phyloP scores from a whole-genome alignment of 2,113 vertebrate genomes.

The Mirounga angustirostris region DNA sequence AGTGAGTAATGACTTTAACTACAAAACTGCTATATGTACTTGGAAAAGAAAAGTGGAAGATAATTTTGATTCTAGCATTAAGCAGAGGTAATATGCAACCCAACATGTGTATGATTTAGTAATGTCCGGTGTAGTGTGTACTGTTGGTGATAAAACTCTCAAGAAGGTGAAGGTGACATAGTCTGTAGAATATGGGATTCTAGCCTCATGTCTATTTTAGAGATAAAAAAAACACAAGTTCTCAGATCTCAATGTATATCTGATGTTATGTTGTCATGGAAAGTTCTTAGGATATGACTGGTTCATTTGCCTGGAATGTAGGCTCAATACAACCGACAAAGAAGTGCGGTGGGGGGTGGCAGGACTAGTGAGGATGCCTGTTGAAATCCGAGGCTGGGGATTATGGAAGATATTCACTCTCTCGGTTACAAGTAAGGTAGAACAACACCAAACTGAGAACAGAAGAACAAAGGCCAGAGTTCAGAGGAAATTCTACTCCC shows the following conservation, averaged over 20 bases:
- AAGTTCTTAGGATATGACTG: not conserved
- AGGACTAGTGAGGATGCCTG: not conserved
- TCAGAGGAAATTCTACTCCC: not conserved
- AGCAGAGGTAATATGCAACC: not conserved
- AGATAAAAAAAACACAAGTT: not conserved
- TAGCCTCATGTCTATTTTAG: not conserved
- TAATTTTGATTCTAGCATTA: not conserved
- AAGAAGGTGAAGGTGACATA: not conserved
- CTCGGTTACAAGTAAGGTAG: not conserved
- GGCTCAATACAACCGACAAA: not conserved
- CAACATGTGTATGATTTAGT: not conserved
- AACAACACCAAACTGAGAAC: not conserved
- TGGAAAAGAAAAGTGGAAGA: not conserved
- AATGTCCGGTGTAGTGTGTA: not conserved
- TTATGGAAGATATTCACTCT: not conserved
- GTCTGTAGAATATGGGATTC: not conserved
- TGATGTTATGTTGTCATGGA: not conserved
- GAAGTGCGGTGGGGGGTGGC: not conserved
- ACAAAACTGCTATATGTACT: not conserved
- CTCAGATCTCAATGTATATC: not conserved
- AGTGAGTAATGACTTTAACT: not conserved
- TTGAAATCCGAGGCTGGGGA: not conserved
- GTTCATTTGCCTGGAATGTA: not conserved
- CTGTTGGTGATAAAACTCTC: not conserved
- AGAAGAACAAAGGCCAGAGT: not conserved